Evolutionary conservation across 2,797 vertebrate species (phyloP), one percentile per base, ranked within the genome.

Genomic region (Melopsittacus undulatus): DNA sequence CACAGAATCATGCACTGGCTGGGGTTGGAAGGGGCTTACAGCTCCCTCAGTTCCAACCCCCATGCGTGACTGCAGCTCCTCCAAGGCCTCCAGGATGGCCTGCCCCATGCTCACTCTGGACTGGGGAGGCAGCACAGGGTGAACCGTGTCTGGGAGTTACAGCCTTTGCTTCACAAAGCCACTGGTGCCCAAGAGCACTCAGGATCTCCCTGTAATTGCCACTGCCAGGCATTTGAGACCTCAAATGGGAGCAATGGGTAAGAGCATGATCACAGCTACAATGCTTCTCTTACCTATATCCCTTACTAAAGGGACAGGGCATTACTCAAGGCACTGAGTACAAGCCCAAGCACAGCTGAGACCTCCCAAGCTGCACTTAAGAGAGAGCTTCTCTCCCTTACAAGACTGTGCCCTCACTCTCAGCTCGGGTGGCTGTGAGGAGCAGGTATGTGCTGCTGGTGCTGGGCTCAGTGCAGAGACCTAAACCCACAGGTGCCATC

Each of bases 401-500:
- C 1, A 48, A 8, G n/a, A 8, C 59, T 46, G 21, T 83, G 19
- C 19, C 14, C 29, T 36, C 22, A 42, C 8, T 5, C 19, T 21
- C 48, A 80, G 52, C 4, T 3, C 27, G 16, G 30, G 21, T 34
- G 26, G 29, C 42, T 59, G 14, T 16, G 6, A 24, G 66, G 21
- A 81, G 32, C 10, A 51, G 57, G 13, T n/a, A 69, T 2, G 32
- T 19, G 12, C 32, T 66, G 38, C 7, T 49, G 30, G 21, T 66
- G 43, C 30, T 64, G 43, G 46, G 57, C 10, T 80, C 11, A 24
- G 46, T 18, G 32, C 46, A 54, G 20, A 57, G 22, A 43, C 5
- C 9, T 69, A 48, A 49, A 72, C 8, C 13, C 6, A 29, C 2
- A 3, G 3, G 4, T 34, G 42, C 6, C 12, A 2, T 14, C 5